These are phyloP conservation scores for Australoheros scitulus DNA, from an alignment of 2,113 vertebrate species.

Conservation along the genomic window DNA sequence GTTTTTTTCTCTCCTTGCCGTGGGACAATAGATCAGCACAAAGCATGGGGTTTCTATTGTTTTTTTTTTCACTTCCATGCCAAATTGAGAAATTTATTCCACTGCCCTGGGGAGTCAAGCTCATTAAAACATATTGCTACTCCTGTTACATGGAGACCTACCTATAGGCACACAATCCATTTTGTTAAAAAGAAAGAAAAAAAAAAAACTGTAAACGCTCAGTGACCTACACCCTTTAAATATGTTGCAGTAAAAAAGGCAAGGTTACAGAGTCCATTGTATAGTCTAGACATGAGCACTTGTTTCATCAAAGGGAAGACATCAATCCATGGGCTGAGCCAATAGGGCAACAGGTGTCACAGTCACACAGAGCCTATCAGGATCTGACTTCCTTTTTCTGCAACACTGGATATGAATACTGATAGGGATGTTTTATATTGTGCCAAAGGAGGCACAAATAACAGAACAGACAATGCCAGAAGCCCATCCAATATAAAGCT, in stretches of 20 bases:
- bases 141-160: constrained; percentile 27
- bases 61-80: neutral
- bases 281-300: constrained; percentile 55
- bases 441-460: constrained; percentile 28
- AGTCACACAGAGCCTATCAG: constrained; percentile 53
- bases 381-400: constrained; percentile 56
- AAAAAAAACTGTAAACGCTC: constrained; percentile 6
- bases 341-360: constrained; percentile 60
- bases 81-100: constrained; percentile 56
- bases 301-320: constrained; percentile 61
- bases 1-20: constrained; percentile 39
- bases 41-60: neutral
- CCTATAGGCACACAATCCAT: constrained; percentile 42
- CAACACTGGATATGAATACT: constrained; percentile 50
- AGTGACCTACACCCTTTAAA: constrained; percentile 49
- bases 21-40: constrained; percentile 35
- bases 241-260: constrained; percentile 22
- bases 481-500: neutral
- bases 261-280: constrained; percentile 52
- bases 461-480: neutral
- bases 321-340: constrained; percentile 57
- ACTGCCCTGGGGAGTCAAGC: constrained; percentile 18
- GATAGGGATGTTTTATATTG: constrained; percentile 29
- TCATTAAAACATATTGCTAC: constrained; percentile 52
- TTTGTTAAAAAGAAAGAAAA: constrained; percentile 25